These are phyloP conservation scores for Microdon myrmicae DNA, from an alignment of 2,888 invertebrate genomes.

Conservation along the genomic window DNA sequence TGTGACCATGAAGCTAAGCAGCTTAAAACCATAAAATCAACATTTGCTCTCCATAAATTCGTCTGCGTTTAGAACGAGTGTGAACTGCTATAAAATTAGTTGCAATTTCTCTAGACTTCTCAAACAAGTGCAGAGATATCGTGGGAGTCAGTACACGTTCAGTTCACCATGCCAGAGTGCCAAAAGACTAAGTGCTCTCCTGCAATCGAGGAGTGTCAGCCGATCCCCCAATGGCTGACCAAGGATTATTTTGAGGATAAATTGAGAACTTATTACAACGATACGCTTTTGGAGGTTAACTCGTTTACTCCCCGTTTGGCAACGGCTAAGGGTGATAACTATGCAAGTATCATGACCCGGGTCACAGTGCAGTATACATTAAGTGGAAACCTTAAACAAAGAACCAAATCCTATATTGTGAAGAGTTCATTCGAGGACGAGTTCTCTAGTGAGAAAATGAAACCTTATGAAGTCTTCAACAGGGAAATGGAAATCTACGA, in stretches of 20 bases:
- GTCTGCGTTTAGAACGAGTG: background rate
- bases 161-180: slow-evolving; percentile 32
- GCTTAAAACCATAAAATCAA: slow-evolving; percentile 7
- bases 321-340: slow-evolving; percentile 63
- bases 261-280: slow-evolving; percentile 56
- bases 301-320: slow-evolving; percentile 57
- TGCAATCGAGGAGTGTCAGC: slow-evolving; percentile 25
- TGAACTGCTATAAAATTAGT: slow-evolving; percentile 26
- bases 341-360: slow-evolving; percentile 61
- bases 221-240: slow-evolving; percentile 60
- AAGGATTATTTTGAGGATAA: slow-evolving; percentile 57
- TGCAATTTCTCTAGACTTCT: slow-evolving; percentile 1
- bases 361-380: slow-evolving; percentile 55
- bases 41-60: slow-evolving; percentile 32
- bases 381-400: slow-evolving; percentile 37
- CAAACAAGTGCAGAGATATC: slow-evolving; percentile 12
- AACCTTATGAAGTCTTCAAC: slow-evolving; percentile 63
- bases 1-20: slow-evolving; percentile 6
- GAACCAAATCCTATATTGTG: slow-evolving; percentile 56
- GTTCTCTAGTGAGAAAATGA: slow-evolving; percentile 57
- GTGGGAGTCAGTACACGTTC: slow-evolving; percentile 4
- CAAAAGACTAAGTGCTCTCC: slow-evolving; percentile 10
- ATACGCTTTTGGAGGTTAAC: slow-evolving; percentile 55
- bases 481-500: slow-evolving; percentile 64
- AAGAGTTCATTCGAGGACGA: slow-evolving; percentile 63